These are phyloP conservation scores for Chaetodon trifasciatus DNA, from an alignment of 2,797 vertebrate genomes.

Conservation along the genomic window DNA sequence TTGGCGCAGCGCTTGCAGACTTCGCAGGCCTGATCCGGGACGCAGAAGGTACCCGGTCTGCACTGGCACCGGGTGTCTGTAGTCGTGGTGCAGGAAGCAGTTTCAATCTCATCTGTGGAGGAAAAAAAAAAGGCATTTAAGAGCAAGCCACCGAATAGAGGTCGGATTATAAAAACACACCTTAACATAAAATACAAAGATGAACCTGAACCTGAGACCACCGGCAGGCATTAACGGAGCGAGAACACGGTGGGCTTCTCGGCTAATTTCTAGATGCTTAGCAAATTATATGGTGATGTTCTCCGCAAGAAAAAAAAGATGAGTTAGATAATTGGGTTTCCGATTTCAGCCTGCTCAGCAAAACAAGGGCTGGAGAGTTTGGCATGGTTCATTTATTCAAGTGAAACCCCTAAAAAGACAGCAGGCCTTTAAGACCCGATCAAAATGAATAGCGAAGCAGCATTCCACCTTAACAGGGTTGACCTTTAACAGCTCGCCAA, in stretches of 20 bases:
- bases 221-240: not conserved
- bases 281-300: constrained; percentile 13
- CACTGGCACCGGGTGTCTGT: constrained; percentile 85
- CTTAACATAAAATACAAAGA: too few relatives aligned
- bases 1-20: constrained; percentile 87
- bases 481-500: constrained; percentile 34
- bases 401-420: constrained; percentile 23
- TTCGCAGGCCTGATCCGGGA: constrained; percentile 87
- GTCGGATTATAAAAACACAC: too few relatives aligned
- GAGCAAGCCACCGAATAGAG: too few relatives aligned
- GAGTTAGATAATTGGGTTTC: constrained; percentile 35
- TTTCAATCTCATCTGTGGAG: constrained; percentile 80
- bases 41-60: constrained; percentile 81
- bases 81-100: constrained; percentile 74
- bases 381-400: constrained; percentile 28
- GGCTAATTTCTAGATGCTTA: not conserved
- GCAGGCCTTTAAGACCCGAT: constrained; percentile 37
- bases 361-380: constrained; percentile 32
- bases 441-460: constrained; percentile 37
- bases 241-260: not conserved
- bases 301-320: not conserved
- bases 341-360: constrained; percentile 25
- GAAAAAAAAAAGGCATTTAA: not conserved
- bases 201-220: constrained; percentile 16
- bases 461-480: constrained; percentile 11